Evolutionary conservation across 1,140 invertebrate species (phyloP), one percentile per base, ranked within the genome.

Genomic region (Scaptomyza graminum): DNA sequence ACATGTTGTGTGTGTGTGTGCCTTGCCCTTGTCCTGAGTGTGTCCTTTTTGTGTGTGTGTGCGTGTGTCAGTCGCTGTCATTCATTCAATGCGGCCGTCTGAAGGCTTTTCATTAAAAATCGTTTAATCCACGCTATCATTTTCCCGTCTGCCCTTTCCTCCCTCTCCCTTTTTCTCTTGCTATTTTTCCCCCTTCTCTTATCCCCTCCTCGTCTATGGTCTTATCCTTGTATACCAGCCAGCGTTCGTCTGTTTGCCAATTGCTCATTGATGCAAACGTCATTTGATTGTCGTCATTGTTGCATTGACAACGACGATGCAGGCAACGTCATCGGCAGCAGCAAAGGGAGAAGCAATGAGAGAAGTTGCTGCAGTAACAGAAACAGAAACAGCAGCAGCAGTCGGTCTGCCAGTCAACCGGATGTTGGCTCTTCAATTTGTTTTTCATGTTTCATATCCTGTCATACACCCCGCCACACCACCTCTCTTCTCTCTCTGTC

Each of bases 21-120:
- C 18, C 18, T 22, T 39, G 44, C 28, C 31, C 44, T 31, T 52
- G 65, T 16, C 12, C 16, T 47, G 28, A 6, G 3, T 7, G 65
- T 47, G 37, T 22, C 4, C 18, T 22, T 22, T 22, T 2, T 2
- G 28, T 31, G 50, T 56, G 39, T 59, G 46, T 56, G 61, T 67
- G 64, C 51, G 66, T 79, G 61, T 67, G 66, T 50, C 66, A 46
- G 62, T 16, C 63, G 22, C 74, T 74, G 61, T 77, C 70, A 61
- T 68, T 76, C 79, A 76, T 64, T 76, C 79, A 67, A 70, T 68
- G 70, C 64, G 65, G 68, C 76, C 77, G 59, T 78, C 77, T 84
- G 76, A 82, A 84, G 81, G 77, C 81, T 90, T 90, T 90, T 90
- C 87, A 90, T 90, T 90, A 90, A 90, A 90, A 90, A 90, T 90